Base-by-base conservation (phyloP, 53 echinoderm and acorn worm species). In the Apostichopus leukothele region DNA sequence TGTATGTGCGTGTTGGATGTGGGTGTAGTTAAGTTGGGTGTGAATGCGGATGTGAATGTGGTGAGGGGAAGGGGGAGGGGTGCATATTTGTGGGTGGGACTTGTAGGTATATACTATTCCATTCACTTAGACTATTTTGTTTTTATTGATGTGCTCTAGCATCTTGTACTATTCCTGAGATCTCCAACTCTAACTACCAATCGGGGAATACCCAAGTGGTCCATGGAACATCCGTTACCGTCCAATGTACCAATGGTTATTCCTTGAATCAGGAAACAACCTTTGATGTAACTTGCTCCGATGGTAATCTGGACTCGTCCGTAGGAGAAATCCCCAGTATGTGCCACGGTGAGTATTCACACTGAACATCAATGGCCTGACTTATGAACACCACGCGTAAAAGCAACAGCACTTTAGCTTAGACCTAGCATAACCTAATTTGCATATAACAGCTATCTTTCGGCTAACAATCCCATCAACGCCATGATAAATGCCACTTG, bases 161-260 rank as follows among this genome's bases (percentile, higher is more conserved):
- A 12, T 78, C 78, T 6, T 78, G 78, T 51, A 52, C 51, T 3
- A 52, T 78, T 3, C 14, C 53, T 50, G 51, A 39, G 27, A 14
- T 78, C 78, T 7, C 51, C 6, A 78, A 78, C n/a, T 78, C 78
- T n/a, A 50, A 78, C n/a, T 52, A 14, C 8, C 51, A 78, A n/a
- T 39, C 27, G 27, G 78, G 66, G 14, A 87, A 67, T 53, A 78
- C 63, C 18, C 11, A 11, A 16, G 77, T 90, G 4, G 77, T 68
- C 54, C 91, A 90, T 50, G 52, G 22, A 8, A 87, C 71, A 9
- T 71, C 91, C 9, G 76, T 86, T 61, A 91, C 73, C 76, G 16
- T 91, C 10, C 73, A 80, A 1, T 91, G 91, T 71, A 75, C 81
- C 22, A 52, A 80, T 57, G 91, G 60, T 14, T 88, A 83, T 51